Evolutionary conservation across 2,888 invertebrate genomes (phyloP), one percentile per base, ranked within the genome.

Genomic region (Perizoma affinitatum): DNA sequence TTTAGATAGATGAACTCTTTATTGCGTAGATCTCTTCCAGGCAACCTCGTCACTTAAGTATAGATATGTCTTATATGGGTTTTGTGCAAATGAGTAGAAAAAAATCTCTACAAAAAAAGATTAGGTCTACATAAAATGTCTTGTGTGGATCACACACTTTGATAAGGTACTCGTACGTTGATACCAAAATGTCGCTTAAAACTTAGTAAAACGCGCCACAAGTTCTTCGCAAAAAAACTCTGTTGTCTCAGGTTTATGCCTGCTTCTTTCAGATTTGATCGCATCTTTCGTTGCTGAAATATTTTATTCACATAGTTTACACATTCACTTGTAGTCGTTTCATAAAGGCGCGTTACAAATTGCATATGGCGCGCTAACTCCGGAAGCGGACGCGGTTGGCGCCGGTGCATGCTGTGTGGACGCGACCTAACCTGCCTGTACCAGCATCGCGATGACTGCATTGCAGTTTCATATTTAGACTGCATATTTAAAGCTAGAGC

Each of bases 301-400:
- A 53, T 54, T 50, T 50, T 57, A 57, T 57, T 48, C 41, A 50
- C 40, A 33, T 55, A 54, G 50, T 58, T 58, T 50, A 50, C 58
- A 56, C 54, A 51, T 56, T 54, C 54, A 64, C 59, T 51, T 50
- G 49, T 54, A 43, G 54, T 34, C 53, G 40, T 63, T 57, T 49
- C 35, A 36, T 52, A 64, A 44, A 63, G 49, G 44, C 40, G 55
- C 57, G 67, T 70, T 69, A 71, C 71, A 77, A 73, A 77, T 75
- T 74, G 78, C 73, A 75, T 72, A 68, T 71, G 72, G 73, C 67
- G 55, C 61, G 61, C 66, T 73, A 67, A 69, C 56, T 62, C 75
- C 79, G 80, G 80, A 79, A 73, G 70, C 69, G 65, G 69, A 60
- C 66, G 71, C 64, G 44, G 58, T 1, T 67, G 74, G 74, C 71